A percentile compares a stretch with the other conserved stretches of the same genome.
phyloP scores from a whole-genome alignment of 2,113 vertebrate genomes.

The Oenanthe melanoleuca region DNA sequence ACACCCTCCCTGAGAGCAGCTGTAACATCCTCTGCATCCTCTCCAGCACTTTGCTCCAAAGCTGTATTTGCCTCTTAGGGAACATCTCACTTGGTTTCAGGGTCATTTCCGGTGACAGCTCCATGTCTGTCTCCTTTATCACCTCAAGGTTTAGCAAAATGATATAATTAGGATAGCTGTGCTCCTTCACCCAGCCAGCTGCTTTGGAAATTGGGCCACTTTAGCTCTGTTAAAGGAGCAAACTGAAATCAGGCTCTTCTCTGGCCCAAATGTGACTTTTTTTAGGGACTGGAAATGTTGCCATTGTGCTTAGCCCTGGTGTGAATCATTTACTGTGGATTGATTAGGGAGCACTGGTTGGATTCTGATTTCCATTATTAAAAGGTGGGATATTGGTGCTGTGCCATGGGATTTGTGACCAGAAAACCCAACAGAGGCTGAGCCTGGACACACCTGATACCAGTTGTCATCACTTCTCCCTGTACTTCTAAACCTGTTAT shows the following conservation, averaged over 20 bases:
- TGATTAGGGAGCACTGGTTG: fast-evolving
- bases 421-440: neutral
- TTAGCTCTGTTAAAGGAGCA: neutral
- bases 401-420: neutral
- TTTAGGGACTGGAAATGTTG: neutral
- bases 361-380: neutral
- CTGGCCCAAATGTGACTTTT: neutral
- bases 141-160: conserved; percentile 39
- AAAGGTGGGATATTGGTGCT: neutral
- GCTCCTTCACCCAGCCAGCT: conserved; percentile 43
- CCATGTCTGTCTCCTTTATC: conserved; percentile 47
- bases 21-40: neutral
- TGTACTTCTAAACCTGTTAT: neutral
- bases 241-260: neutral
- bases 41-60: neutral
- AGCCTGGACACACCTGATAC: neutral
- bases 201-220: neutral
- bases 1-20: neutral
- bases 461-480: neutral
- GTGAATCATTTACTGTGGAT: neutral
- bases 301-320: neutral
- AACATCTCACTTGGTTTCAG: conserved; percentile 40
- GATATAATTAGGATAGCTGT: conserved; percentile 36
- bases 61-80: neutral
- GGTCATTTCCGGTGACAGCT: conserved; percentile 56